Evolutionary conservation across 2,113 vertebrate species (phyloP).

Genomic region (Poecilia latipinna): DNA sequence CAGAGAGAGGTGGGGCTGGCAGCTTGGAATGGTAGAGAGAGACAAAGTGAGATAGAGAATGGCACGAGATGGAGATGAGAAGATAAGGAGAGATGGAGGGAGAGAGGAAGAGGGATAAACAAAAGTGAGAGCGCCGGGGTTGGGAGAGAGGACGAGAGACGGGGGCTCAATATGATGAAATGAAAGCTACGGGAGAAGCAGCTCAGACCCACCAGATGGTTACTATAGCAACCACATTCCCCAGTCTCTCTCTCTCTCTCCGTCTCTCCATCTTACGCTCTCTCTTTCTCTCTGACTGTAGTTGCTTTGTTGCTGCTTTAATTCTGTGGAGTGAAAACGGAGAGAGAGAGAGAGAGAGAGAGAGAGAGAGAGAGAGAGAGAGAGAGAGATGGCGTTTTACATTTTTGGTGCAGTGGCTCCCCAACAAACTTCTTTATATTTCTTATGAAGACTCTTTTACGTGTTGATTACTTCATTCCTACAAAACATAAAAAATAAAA

Average conservation of each 20-base stretch:
- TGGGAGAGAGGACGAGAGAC: conserved; percentile 53
- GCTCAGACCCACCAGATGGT: conserved; percentile 78
- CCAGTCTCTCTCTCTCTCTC: conserved; percentile 49
- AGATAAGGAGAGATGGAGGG: conserved; percentile 54
- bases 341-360: conserved; percentile 28
- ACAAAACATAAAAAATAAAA: too few relatives aligned
- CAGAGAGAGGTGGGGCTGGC: conserved; percentile 17
- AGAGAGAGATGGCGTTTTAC: conserved; percentile 53
- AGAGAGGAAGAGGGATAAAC: conserved; percentile 52
- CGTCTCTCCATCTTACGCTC: conserved; percentile 26
- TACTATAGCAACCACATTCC: conserved; percentile 78
- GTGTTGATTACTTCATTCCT: not conserved
- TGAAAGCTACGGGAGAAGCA: conserved; percentile 70
- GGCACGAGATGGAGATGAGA: conserved; percentile 49
- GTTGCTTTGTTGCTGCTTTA: conserved; percentile 72
- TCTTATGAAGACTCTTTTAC: not conserved
- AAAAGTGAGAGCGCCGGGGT: conserved; percentile 52
- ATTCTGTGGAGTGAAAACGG: conserved; percentile 68
- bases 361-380: conserved; percentile 40
- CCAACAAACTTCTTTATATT: conserved; percentile 37
- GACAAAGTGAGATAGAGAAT: conserved; percentile 26
- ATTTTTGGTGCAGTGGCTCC: conserved; percentile 73
- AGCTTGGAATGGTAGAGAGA: conserved; percentile 16
- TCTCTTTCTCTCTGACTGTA: conserved; percentile 43
- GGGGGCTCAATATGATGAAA: conserved; percentile 72